phyloP scores from a whole-genome alignment of 2,113 vertebrate genomes.

The Cinclus cinclus region DNA sequence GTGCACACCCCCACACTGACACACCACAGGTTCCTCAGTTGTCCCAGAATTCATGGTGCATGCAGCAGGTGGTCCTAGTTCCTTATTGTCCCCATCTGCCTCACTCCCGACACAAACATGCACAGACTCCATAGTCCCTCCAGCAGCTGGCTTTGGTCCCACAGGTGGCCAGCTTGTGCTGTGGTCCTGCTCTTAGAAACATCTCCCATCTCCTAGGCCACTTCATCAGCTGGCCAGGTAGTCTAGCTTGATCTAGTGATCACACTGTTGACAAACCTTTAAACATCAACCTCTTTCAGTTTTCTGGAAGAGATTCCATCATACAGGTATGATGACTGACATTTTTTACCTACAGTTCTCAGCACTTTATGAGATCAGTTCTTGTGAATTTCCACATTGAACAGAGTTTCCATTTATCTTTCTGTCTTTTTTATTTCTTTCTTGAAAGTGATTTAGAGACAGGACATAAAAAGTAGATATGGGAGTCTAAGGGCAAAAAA shows the following conservation, averaged over 20 bases:
- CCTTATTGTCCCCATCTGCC: not conserved
- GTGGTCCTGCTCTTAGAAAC: not conserved
- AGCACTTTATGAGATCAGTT: not conserved
- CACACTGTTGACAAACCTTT: not conserved
- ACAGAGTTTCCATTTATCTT: not conserved
- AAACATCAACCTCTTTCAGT: not conserved
- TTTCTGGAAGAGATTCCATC: not conserved
- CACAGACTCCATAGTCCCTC: too few relatives aligned
- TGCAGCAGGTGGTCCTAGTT: not conserved
- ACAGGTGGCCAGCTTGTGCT: not conserved
- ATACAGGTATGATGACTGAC: not conserved
- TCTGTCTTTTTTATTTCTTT: not conserved
- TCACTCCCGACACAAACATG: not conserved
- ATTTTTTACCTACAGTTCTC: not conserved
- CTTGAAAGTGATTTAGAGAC: not conserved
- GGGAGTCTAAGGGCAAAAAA: not conserved
- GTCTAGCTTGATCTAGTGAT: not conserved
- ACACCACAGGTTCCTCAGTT: not conserved
- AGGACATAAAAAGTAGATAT: not conserved
- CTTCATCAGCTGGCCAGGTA: not conserved
- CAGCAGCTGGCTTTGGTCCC: not conserved
- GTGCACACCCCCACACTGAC: fast-evolving
- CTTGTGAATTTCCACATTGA: not conserved
- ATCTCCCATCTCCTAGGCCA: not conserved
- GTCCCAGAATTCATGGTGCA: not conserved